Percentiles rank a stretch among this genome's conserved stretches.
Conservation (phyloP, 2,797 vertebrate species). For the Xiphorhynchus erythropygius region DNA sequence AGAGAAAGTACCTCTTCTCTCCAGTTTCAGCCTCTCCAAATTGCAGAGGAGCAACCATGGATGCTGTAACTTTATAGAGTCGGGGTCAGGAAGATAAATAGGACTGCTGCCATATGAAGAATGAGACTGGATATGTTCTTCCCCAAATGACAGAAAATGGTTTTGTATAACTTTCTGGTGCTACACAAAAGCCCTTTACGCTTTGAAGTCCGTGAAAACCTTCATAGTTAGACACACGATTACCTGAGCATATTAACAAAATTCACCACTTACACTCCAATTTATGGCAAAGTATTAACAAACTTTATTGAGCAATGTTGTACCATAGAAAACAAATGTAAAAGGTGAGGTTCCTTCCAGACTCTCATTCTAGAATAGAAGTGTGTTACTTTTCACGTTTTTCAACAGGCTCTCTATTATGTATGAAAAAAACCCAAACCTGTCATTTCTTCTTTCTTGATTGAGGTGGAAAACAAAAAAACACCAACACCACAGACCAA, state of each 20-base stretch:
- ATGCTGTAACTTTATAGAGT: neutral
- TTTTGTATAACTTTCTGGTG: neutral
- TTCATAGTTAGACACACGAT: neutral
- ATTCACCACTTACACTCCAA: neutral
- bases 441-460: neutral
- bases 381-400: neutral
- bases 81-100: neutral
- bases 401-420: neutral
- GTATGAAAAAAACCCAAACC: neutral
- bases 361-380: neutral
- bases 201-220: neutral
- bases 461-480: neutral
- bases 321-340: neutral
- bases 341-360: neutral
- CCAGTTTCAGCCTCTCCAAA: neutral
- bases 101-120: neutral
- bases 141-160: neutral
- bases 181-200: neutral
- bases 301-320: neutral
- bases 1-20: neutral
- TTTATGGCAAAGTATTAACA: neutral
- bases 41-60: neutral
- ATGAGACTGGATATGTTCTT: neutral
- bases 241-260: neutral
- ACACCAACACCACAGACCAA: accelerated